Evolutionary conservation across 2,888 invertebrate species (phyloP).

Genomic region (Drosophila emarginata): DNA sequence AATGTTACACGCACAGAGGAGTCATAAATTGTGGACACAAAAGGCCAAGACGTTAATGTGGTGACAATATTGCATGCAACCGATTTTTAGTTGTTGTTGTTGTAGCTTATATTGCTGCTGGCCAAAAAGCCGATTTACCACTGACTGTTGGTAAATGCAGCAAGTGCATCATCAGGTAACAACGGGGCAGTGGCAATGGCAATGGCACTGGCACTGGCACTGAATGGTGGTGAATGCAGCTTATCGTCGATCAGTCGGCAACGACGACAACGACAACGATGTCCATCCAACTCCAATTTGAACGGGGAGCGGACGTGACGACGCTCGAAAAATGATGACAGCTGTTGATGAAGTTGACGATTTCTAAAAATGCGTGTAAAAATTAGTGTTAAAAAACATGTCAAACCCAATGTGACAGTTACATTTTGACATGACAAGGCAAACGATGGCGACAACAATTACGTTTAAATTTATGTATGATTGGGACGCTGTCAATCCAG

Average conservation of each 20-base stretch:
- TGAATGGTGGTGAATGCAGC: slow-evolving; percentile 54
- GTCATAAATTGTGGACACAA: slow-evolving; percentile 75
- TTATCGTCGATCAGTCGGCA: slow-evolving; percentile 64
- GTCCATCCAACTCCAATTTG: slow-evolving; percentile 27
- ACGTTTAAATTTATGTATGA: slow-evolving; percentile 59
- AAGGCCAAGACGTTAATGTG: slow-evolving; percentile 77
- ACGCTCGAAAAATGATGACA: slow-evolving; percentile 70
- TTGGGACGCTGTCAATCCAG: slow-evolving; percentile 15
- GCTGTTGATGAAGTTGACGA: slow-evolving; percentile 78
- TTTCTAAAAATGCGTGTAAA: slow-evolving; percentile 79
- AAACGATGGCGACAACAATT: slow-evolving; percentile 66
- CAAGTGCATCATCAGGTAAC: slow-evolving; percentile 48
- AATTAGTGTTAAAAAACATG: slow-evolving; percentile 78
- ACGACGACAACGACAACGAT: neutral
- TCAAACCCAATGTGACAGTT: slow-evolving; percentile 75
- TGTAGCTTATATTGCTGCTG: slow-evolving; percentile 22
- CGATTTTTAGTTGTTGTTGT: slow-evolving; percentile 42
- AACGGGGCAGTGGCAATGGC: slow-evolving; percentile 18
- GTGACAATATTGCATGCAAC: slow-evolving; percentile 77
- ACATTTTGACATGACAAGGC: slow-evolving; percentile 68
- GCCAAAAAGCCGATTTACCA: slow-evolving; percentile 60
- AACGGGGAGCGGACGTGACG: slow-evolving; percentile 53
- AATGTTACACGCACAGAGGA: slow-evolving; percentile 37
- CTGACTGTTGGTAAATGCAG: slow-evolving; percentile 21
- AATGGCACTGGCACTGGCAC: slow-evolving; percentile 26